Conservation (phyloP, 2,113 vertebrate genomes). For the Barbus barbus region DNA sequence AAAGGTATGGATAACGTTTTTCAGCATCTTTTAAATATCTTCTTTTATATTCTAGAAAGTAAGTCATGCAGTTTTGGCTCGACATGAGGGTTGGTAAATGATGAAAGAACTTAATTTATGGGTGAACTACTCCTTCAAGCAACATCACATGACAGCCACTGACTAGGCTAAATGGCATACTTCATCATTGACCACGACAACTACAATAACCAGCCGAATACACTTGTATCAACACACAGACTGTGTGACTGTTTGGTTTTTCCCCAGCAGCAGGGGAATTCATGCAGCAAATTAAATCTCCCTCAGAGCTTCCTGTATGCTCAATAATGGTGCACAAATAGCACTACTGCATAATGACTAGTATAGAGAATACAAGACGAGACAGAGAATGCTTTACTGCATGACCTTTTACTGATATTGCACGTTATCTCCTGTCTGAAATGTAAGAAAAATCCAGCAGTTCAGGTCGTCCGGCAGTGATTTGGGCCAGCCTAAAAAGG, state of each 20-base stretch:
- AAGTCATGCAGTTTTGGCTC: background rate
- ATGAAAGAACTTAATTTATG: background rate
- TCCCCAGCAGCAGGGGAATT: conserved; percentile 38
- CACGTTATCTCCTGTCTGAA: background rate
- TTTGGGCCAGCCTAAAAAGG: background rate
- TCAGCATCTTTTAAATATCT: background rate
- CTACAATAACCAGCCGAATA: background rate
- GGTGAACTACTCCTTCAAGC: background rate
- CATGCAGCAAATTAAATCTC: conserved; percentile 16
- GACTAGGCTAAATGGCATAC: background rate
- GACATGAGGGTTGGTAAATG: background rate
- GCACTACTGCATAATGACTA: background rate
- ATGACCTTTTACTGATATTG: background rate
- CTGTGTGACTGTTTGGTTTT: conserved; percentile 15
- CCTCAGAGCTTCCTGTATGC: conserved; percentile 30
- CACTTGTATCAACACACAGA: background rate
- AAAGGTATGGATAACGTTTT: background rate
- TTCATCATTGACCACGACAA: background rate
- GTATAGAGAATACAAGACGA: background rate
- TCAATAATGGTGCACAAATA: conserved; percentile 11
- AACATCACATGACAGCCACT: conserved; percentile 7
- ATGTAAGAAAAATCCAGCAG: background rate
- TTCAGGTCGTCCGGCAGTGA: background rate
- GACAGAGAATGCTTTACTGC: background rate
- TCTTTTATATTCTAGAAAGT: background rate